Base-by-base conservation (phyloP, 2,888 invertebrate genomes). In the Tanypteryx hageni region DNA sequence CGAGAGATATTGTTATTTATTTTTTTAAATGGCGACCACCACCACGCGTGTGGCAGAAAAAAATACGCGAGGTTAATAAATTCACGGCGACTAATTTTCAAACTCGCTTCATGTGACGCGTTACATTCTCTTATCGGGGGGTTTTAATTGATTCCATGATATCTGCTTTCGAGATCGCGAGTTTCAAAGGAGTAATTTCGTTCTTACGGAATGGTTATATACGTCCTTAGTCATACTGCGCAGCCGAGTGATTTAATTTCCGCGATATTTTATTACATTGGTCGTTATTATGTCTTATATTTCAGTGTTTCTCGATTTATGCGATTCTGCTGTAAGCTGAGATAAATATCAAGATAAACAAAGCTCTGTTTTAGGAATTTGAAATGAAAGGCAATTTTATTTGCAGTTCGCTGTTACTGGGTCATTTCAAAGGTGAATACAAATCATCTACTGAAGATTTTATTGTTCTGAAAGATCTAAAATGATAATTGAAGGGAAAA, bases 41-140 rank as follows among this genome's bases (percentile, higher is more conserved):
- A n/a, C 9, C 68, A 68, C 8, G n/a, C 68, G 18, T 68, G 68
- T 9, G 68, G 7, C 22, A n/a, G 7, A 68, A 68, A 68, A 44
- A 68, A 68, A 27, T 5, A 27, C 18, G 76, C 27, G 76, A 22
- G 76, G 22, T 76, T 76, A 22, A 76, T 76, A 76, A 76, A 76
- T 76, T 76, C 76, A 76, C 76, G 76, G 10, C 76, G 76, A 76
- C 76, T 76, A 76, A 76, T 76, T 76, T 27, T 76, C 76, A 27
- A 27, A 76, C 76, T 76, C 76, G 76, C 76, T 27, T 76, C 76
- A 76, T 18, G 76, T 76, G 76, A 76, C 76, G 76, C 76, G 27
- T 0, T 22, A 76, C 76, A 76, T 76, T 76, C 27, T 27, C 76
- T 76, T n/a, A 76, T 76, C 76, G 22, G 16, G 13, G 76, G 76